Evolutionary conservation across 1,140 invertebrate genomes (phyloP).

Genomic region (Saccostrea echinata): DNA sequence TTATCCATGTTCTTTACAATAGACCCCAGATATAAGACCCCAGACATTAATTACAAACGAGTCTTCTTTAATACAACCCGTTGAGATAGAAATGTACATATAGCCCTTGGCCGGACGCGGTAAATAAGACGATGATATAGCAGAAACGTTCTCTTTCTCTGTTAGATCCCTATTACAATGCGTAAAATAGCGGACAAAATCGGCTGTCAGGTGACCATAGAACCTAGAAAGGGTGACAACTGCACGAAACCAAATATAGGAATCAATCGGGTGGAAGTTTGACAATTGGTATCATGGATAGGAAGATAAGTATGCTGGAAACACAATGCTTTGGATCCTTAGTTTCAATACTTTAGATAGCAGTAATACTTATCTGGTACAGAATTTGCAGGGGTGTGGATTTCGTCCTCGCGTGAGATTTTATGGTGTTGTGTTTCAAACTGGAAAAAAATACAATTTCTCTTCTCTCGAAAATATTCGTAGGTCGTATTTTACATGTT

Average conservation of each 20-base stretch:
- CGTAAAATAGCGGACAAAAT: neutral
- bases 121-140: conserved; percentile 25
- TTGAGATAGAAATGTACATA: conserved; percentile 1
- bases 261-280: neutral
- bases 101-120: neutral
- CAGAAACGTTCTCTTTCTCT: neutral
- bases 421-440: conserved; percentile 20
- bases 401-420: conserved; percentile 18
- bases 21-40: neutral
- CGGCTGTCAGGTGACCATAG: neutral
- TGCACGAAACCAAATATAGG: conserved; percentile 11
- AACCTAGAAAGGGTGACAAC: neutral
- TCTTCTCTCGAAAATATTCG: neutral
- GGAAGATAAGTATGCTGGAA: neutral
- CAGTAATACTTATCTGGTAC: neutral
- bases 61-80: neutral
- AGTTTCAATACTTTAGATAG: neutral
- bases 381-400: neutral
- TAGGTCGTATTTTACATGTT: conserved; percentile 17
- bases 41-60: conserved; percentile 2
- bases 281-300: neutral
- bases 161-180: conserved; percentile 12
- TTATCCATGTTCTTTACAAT: conserved; percentile 13
- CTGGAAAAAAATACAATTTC: conserved; percentile 9
- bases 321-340: neutral